Evolutionary conservation across 2,113 vertebrate genomes (phyloP).

Genomic region (Lynx canadensis): DNA sequence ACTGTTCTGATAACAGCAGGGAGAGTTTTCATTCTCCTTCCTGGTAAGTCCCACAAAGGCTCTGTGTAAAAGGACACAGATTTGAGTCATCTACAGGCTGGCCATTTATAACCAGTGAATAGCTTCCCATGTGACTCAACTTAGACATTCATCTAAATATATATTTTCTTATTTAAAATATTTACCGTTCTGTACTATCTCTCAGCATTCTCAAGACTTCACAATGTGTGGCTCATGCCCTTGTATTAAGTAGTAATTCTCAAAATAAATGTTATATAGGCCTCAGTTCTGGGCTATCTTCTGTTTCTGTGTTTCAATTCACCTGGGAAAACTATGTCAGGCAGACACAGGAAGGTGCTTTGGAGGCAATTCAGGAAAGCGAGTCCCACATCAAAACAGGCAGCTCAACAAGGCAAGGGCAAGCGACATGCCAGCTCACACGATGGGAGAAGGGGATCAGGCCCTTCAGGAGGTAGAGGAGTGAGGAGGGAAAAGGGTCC

Average conservation of each 20-base stretch:
- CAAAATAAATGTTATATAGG: not conserved
- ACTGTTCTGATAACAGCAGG: not conserved
- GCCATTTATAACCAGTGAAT: not conserved
- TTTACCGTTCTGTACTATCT: not conserved
- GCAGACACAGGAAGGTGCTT: rapidly evolving
- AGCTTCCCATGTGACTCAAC: not conserved
- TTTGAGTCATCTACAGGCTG: not conserved
- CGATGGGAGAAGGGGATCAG: rapidly evolving
- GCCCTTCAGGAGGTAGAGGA: rapidly evolving
- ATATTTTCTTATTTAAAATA: not conserved
- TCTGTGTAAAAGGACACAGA: not conserved
- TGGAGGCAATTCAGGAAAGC: too few species aligned
- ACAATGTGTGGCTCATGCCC: rapidly evolving
- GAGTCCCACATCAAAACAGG: not conserved
- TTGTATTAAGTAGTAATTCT: not conserved
- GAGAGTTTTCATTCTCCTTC: not conserved
- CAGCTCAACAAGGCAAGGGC: too few species aligned
- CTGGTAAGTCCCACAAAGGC: not conserved
- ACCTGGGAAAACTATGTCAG: rapidly evolving
- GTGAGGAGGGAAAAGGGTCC: rapidly evolving
- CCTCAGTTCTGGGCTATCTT: not conserved
- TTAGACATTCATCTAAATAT: not conserved
- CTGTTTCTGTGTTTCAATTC: not conserved
- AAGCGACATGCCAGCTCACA: rapidly evolving
- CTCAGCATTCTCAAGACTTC: not conserved